Evolutionary conservation across 1,140 invertebrate genomes (phyloP), one percentile per base, ranked within the genome.

Genomic region (Telenomus remus): DNA sequence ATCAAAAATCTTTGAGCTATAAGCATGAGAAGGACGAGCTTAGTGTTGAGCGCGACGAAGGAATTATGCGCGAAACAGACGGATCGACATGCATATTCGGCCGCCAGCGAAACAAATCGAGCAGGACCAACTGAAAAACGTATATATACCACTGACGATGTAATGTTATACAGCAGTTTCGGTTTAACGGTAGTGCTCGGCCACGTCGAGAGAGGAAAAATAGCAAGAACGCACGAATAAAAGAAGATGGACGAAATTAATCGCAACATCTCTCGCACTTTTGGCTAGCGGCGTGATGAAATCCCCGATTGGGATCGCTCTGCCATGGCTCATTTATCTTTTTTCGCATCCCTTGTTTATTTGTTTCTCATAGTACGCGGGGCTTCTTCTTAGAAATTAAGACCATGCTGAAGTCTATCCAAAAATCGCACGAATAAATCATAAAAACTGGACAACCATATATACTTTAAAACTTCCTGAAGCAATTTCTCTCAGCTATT

Each of bases 251-350:
- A 75, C 65, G 70, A 81, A 81, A 78, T 80, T 80, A 78, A 78
- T 80, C 79, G 72, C 79, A 73, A 76, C 77, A 79, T 76, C 72
- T 79, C 72, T 76, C 72, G 74, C 77, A 79, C 73, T 76, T 73
- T 79, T 59, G 76, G 63, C 69, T 70, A 54, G 76, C 65, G 59
- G 73, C 77, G 73, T 73, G 77, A 73, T 79, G 77, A 79, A 79
- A 76, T 79, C 77, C 77, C 65, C 69, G 69, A 78, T 78, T 73
- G 75, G 69, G 59, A 78, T 78, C 69, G 60, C 75, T 64, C 43
- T 64, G n/a, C 70, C 75, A 69, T 68, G 73, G 48, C 43, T 48
- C 63, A 71, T 77, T 64, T 72, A 72, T 77, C 68, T 77, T 77
- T 77, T 77, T 77, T 77, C 64, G 63, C 59, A 72, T 77, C 63